Base-by-base conservation (phyloP, 2,888 invertebrate species). In the Globia sparganii region DNA sequence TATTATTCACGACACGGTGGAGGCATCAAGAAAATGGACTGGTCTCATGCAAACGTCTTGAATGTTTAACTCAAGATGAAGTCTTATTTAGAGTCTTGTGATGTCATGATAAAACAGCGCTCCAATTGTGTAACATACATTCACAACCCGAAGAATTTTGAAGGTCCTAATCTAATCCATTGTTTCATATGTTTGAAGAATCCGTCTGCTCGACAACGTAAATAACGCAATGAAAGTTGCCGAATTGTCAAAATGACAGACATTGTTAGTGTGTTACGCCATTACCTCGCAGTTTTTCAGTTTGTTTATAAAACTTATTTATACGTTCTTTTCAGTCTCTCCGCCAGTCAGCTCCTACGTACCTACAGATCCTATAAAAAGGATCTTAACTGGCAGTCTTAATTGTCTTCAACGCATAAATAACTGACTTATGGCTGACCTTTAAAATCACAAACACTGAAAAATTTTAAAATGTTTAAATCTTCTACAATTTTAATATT, bases 1-100 rank as follows among this genome's bases (percentile, higher is more conserved):
- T 89, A 85, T 89, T 90, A 91, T 90, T 91, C 90, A 90, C 80
- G 76, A 73, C 87, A 85, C 84, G 86, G 74, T 79, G 74, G 83
- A 86, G 72, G 71, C 84, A 83, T 85, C 86, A 83, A 80, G 83
- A 78, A 86, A 75, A 80, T 85, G 87, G 86, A 83, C 87, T 86
- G 84, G 86, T 72, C 85, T 87, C 87, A 87, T 88, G 71, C 53
- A 68, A 71, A 86, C 79, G 79, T 88, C 87, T 87, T 87, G 85
- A 88, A 87, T 89, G 85, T 89, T 70, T 83, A 31, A 73, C n/a
- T 64, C 18, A 25, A 75, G n/a, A 25, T 13, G 15, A 40, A 25
- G 8, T 49, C 4, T 49, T 59, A n/a, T 59, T 49, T 73, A 18
- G 46, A 28, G 31, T 6, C 2, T 34, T 4, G 18, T 37, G 18